Evolutionary conservation across 2,888 invertebrate species (phyloP).

Genomic region (Ormyrus thymus): DNA sequence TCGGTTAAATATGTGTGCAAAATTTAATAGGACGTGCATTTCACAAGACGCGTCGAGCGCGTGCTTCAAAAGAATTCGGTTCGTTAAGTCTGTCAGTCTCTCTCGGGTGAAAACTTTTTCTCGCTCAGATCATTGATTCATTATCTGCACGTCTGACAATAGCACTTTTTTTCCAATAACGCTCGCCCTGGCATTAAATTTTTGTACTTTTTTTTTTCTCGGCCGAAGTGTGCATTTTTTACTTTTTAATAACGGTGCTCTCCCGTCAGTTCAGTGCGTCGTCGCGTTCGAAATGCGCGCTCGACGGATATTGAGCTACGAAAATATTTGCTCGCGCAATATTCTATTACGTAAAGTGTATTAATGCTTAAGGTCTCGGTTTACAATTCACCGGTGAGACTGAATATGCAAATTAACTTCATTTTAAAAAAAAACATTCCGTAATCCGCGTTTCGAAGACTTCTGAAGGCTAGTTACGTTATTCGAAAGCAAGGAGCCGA

Average conservation of each 20-base stretch:
- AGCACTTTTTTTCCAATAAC: not conserved
- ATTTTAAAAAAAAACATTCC: not conserved
- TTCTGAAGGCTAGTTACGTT: too few relatives aligned
- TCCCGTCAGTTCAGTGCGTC: not conserved
- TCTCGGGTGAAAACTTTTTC: not conserved
- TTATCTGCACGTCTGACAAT: not conserved
- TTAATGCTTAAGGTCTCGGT: not conserved
- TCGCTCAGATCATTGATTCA: not conserved
- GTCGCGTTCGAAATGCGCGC: not conserved
- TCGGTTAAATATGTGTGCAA: not conserved
- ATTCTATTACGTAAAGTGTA: not conserved
- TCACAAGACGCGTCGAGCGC: not conserved
- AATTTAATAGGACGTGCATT: constrained; percentile 9
- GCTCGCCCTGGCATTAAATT: not conserved
- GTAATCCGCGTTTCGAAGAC: not conserved
- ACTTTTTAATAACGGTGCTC: not conserved
- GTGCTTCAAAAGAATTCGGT: not conserved
- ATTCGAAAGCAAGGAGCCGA: too few relatives aligned
- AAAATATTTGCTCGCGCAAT: constrained; percentile 1
- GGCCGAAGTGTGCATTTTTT: not conserved
- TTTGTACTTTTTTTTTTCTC: not conserved
- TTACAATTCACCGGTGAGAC: not conserved
- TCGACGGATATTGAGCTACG: not conserved
- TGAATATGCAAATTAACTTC: not conserved
- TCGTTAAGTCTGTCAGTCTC: not conserved